Percentiles rank a stretch among this genome's conserved stretches.
These are phyloP conservation scores for Cynocephalus volans DNA, from an alignment of 2,113 vertebrate genomes.

Conservation along the genomic window DNA sequence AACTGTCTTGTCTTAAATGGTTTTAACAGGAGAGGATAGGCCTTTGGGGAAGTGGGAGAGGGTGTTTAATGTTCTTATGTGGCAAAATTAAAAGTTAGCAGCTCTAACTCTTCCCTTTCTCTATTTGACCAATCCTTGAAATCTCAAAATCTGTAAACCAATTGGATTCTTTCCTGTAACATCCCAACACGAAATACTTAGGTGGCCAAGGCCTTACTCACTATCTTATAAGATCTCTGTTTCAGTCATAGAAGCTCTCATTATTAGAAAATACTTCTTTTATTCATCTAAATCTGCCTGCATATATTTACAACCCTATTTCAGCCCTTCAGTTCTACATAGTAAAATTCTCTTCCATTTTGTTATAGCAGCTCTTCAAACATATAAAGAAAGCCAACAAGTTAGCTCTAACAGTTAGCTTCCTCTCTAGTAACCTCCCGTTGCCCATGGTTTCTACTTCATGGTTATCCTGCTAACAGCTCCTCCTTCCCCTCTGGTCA, in stretches of 20 bases:
- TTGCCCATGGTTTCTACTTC: not conserved
- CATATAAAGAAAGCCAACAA: not conserved
- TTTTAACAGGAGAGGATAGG: not conserved
- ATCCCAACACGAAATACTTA: not conserved
- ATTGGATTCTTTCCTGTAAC: not conserved
- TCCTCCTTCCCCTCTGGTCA: not conserved
- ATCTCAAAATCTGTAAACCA: slow-evolving; percentile 17
- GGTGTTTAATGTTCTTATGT: not conserved
- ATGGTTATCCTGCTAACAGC: too few species aligned
- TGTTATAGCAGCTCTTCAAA: not conserved
- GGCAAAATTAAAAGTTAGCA: slow-evolving; percentile 1
- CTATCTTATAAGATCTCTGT: not conserved
- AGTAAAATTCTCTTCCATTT: not conserved
- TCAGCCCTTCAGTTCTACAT: not conserved
- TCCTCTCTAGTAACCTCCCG: not conserved
- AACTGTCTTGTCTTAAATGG: not conserved
- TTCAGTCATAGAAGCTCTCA: not conserved
- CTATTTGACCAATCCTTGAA: not conserved
- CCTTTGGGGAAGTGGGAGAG: not conserved
- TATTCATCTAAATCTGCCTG: not conserved
- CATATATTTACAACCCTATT: not conserved
- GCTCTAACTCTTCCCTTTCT: not conserved
- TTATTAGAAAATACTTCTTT: not conserved
- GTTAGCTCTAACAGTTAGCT: not conserved
- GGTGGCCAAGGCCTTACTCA: not conserved